Evolutionary conservation across 2,797 vertebrate genomes (phyloP).

Genomic region (Chelon auratus): DNA sequence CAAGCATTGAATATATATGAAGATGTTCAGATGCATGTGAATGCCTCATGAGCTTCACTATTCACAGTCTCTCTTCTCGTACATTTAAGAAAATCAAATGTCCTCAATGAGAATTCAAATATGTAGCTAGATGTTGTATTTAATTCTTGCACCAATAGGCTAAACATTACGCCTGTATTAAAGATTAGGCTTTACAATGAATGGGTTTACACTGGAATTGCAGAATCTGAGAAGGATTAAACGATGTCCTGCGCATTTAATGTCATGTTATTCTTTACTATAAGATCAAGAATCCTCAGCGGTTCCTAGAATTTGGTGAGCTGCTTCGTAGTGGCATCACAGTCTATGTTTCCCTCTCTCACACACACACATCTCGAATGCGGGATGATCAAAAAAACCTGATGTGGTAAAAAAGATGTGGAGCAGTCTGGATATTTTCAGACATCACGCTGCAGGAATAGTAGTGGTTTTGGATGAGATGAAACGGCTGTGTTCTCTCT

Average conservation of each 20-base stretch:
- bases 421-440: constrained; percentile 12
- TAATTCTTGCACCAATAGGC: neutral
- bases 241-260: neutral
- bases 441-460: neutral
- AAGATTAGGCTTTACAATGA: neutral
- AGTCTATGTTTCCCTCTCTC: neutral
- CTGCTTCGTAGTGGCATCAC: constrained; percentile 19
- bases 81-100: neutral
- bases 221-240: constrained; percentile 7
- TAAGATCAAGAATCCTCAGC: neutral
- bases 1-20: neutral
- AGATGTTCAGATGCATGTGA: neutral
- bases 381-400: too few relatives aligned
- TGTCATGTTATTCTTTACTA: neutral
- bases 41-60: neutral
- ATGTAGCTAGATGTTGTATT: neutral
- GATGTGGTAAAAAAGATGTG: neutral
- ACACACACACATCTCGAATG: neutral
- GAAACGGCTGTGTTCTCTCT: neutral
- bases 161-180: neutral
- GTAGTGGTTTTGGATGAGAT: neutral
- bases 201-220: constrained; percentile 8
- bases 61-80: neutral
- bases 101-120: neutral
- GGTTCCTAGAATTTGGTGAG: constrained; percentile 1